phyloP scores from a whole-genome alignment of 1,140 invertebrate species.

The Bombyx mori region DNA sequence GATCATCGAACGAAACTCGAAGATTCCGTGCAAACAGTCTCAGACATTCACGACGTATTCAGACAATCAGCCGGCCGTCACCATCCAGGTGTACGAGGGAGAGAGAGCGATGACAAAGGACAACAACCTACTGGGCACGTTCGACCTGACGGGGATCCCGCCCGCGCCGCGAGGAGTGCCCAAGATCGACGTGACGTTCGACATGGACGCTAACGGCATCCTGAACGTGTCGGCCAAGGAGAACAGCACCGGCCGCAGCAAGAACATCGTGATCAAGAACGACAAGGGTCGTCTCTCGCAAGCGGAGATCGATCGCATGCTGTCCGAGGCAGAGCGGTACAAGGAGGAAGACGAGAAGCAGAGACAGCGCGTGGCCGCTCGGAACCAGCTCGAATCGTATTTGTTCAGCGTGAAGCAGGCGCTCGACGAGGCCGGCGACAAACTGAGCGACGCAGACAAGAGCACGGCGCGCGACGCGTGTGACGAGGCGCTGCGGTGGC shows the following conservation, averaged over 20 bases:
- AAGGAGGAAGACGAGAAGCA: constrained; percentile 80
- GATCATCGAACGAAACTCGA: constrained; percentile 73
- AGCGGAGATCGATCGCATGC: constrained; percentile 93
- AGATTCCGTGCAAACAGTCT: constrained; percentile 76
- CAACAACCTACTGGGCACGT: constrained; percentile 83
- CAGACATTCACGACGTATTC: constrained; percentile 78
- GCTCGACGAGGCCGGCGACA: constrained; percentile 53
- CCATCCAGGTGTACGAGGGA: constrained; percentile 78
- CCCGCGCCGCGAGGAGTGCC: constrained; percentile 86
- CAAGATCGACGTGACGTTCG: constrained; percentile 81
- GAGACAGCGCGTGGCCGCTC: constrained; percentile 77
- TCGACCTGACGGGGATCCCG: constrained; percentile 85
- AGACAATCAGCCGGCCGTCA: constrained; percentile 80
- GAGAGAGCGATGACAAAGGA: constrained; percentile 84
- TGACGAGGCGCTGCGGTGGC: constrained; percentile 71
- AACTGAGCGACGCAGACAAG: constrained; percentile 76
- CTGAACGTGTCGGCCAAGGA: constrained; percentile 76
- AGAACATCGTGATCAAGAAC: constrained; percentile 91
- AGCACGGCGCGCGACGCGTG: constrained; percentile 72
- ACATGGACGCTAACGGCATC: constrained; percentile 80
- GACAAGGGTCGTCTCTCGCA: constrained; percentile 92
- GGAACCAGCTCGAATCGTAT: constrained; percentile 88
- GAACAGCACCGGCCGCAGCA: constrained; percentile 79
- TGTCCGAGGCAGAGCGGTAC: constrained; percentile 81
- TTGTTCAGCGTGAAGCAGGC: constrained; percentile 84